Evolutionary conservation across 2,113 vertebrate genomes (phyloP).

Genomic region (Stictonetta naevosa): DNA sequence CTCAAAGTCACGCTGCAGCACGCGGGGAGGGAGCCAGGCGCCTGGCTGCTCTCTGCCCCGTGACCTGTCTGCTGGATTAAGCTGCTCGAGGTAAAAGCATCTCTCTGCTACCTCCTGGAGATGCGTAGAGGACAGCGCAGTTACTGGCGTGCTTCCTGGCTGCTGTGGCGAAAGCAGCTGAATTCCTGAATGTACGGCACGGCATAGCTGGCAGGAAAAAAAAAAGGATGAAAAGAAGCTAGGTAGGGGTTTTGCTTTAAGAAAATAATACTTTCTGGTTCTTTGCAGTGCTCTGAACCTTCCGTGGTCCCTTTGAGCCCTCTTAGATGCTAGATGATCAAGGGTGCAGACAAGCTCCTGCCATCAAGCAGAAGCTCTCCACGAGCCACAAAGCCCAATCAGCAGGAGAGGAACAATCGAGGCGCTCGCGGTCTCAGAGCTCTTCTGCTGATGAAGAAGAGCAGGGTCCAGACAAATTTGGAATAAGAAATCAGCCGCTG

Average conservation of each 20-base stretch:
- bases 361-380: slow-evolving; percentile 66
- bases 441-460: slow-evolving; percentile 76
- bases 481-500: slow-evolving; percentile 62
- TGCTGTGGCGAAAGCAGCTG: rapidly evolving
- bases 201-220: no score
- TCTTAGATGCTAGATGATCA: slow-evolving; percentile 18
- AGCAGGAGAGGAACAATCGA: slow-evolving; percentile 71
- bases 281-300: background rate
- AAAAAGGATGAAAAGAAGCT: background rate
- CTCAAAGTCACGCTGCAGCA: background rate
- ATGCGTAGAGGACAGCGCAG: rapidly evolving
- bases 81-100: rapidly evolving
- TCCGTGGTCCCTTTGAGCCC: background rate
- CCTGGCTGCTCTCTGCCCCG: background rate
- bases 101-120: background rate
- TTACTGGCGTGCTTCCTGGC: background rate
- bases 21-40: background rate
- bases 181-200: background rate
- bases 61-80: background rate
- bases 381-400: slow-evolving; percentile 75
- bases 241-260: background rate
- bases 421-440: slow-evolving; percentile 17
- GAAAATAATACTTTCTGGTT: background rate
- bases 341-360: slow-evolving; percentile 53
- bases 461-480: background rate